Conservation (phyloP, 2,797 vertebrate species). For the Hirundo rustica region DNA sequence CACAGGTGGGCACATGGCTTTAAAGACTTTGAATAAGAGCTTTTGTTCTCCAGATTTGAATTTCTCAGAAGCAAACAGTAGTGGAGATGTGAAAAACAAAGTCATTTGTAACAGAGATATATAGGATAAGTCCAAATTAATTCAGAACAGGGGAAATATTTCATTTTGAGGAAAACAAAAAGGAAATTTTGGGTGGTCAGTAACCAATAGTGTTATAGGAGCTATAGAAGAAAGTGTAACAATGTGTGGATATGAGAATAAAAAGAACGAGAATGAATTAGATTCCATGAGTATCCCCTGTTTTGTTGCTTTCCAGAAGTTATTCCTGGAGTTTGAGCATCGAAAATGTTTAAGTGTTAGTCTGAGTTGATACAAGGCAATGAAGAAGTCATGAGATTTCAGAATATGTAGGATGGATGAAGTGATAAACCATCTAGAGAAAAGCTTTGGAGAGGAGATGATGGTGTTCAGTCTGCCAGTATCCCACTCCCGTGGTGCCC, state of each 20-base stretch:
- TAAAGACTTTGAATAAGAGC: neutral
- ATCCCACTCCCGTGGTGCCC: rapidly evolving
- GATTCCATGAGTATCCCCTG: neutral
- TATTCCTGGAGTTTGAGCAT: neutral
- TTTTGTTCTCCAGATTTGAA: neutral
- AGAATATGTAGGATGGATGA: neutral
- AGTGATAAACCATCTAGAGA: neutral
- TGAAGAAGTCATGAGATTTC: neutral
- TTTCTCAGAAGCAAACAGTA: neutral
- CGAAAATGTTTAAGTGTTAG: neutral
- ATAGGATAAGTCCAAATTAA: neutral
- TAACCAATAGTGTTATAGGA: neutral
- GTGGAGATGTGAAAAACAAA: neutral
- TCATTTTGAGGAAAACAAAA: neutral
- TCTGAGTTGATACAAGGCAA: rapidly evolving
- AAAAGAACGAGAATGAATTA: neutral
- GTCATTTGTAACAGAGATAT: neutral
- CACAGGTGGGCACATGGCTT: neutral
- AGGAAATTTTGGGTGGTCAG: neutral
- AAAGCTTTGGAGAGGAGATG: neutral
- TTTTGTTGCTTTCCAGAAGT: neutral
- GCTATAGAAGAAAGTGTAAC: neutral
- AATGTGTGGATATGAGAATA: neutral
- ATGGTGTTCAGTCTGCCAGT: neutral
- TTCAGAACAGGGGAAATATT: neutral